These are phyloP conservation scores for Sclerurus mexicanus DNA, from an alignment of 2,113 vertebrate species.

Conservation along the genomic window DNA sequence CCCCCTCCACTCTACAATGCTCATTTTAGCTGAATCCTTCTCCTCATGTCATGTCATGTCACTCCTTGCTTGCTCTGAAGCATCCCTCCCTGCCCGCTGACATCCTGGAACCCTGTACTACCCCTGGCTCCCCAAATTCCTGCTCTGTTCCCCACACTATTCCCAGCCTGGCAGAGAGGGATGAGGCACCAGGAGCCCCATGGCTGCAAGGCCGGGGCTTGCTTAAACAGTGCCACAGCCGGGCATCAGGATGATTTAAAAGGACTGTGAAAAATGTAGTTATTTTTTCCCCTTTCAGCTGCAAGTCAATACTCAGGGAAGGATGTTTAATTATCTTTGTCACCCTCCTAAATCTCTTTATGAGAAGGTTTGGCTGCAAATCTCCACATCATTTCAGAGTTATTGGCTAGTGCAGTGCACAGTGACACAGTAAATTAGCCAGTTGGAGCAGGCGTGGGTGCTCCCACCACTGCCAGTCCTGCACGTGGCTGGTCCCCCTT, in stretches of 20 bases:
- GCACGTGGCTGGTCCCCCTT: background rate
- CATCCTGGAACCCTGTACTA: accelerated
- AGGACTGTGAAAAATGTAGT: slow-evolving; percentile 60
- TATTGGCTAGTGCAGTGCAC: slow-evolving; percentile 1
- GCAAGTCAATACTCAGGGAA: slow-evolving; percentile 64
- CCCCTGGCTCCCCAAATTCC: background rate
- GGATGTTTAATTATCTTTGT: slow-evolving; percentile 69
- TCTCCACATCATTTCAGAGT: slow-evolving; percentile 59
- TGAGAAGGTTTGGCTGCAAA: slow-evolving; percentile 66
- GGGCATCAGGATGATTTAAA: slow-evolving; percentile 59
- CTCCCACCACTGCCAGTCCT: background rate
- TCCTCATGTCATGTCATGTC: accelerated
- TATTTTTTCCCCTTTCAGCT: slow-evolving; percentile 59
- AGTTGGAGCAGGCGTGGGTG: background rate
- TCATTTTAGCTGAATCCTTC: background rate
- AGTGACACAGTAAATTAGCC: slow-evolving; percentile 37
- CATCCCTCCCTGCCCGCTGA: background rate
- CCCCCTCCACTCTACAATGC: accelerated
- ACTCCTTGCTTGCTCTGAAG: background rate
- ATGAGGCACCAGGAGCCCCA: background rate
- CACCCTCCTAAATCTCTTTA: slow-evolving; percentile 71
- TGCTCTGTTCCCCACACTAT: accelerated
- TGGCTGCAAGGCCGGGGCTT: background rate
- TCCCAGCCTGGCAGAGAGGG: background rate
- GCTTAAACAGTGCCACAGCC: background rate